Base-by-base conservation (phyloP, 1,140 invertebrate species). In the Venturia canescens region DNA sequence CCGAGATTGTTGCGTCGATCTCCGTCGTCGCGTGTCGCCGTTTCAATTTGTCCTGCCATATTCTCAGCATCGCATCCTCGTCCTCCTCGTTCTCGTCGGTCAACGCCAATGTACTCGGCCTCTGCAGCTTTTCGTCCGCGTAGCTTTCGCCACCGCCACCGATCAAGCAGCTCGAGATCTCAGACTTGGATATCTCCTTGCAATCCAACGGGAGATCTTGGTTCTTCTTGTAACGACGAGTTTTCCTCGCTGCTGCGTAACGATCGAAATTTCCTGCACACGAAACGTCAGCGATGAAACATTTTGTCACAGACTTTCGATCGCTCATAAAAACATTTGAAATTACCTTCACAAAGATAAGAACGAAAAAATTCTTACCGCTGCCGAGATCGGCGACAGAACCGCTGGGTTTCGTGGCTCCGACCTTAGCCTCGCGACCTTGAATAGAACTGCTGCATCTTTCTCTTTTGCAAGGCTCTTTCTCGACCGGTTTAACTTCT, bases 161-260 rank as follows among this genome's bases (percentile, higher is more conserved):
- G 23, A 87, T 86, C 31, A 79, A 83, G 60, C 67, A 78, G 23
- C 26, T 63, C 18, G n/a, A 23, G 5, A 15, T 29, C 26, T 80
- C 87, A 1, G 83, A 82, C 63, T 87, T 82, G 76, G 83, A 38
- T 21, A 0, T 27, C 1, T 71, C 60, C 3, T 83, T 80, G 21
- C 80, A 80, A 7, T 83, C 83, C 15, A 78, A 13, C 11, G 78
- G 80, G 13, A 26, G 78, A 16, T 96, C 95, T 38, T 94, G 94
- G 21, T 91, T 94, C 76, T 96, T 94, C 83, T 97, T 97, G 83
- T 97, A 97, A 53, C 97, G 93, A 78, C 97, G 93, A 0, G 97
- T 98, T 84, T 96, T 93, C 81, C 97, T 93, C 0, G 96, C 94
- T 0, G 96, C 94, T 7, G 97, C 96, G 88, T 96, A 96, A 79